phyloP scores from a whole-genome alignment of 2,113 vertebrate genomes.

The Aphelocoma coerulescens region DNA sequence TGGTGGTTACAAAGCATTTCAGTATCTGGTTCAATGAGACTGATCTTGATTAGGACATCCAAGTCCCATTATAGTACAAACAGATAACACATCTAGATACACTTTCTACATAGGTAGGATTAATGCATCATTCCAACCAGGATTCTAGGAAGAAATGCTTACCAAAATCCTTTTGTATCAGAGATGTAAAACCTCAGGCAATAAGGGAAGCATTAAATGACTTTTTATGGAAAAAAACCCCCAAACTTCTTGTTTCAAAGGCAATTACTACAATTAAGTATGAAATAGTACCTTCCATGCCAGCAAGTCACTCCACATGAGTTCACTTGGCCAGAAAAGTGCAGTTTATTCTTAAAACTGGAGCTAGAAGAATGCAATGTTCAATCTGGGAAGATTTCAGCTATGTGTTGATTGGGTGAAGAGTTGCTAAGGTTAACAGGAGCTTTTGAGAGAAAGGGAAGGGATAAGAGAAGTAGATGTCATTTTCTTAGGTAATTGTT shows the following conservation, averaged over 20 bases:
- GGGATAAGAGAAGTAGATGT: neutral
- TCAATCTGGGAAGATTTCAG: neutral
- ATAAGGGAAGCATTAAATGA: neutral
- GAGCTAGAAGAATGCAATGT: neutral
- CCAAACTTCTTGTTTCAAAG: neutral
- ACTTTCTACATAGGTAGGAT: neutral
- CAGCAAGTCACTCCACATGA: neutral
- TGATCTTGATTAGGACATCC: neutral
- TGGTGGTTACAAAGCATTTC: neutral
- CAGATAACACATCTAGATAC: neutral
- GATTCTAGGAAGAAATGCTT: neutral
- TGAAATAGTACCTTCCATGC: neutral
- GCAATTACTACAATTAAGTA: neutral
- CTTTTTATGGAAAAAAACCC: neutral
- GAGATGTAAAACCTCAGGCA: neutral
- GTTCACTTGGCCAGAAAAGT: neutral
- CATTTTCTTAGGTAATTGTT: neutral
- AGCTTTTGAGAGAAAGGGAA: neutral
- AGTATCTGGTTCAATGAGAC: neutral
- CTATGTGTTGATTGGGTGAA: neutral
- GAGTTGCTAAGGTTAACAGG: neutral
- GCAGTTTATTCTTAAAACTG: neutral
- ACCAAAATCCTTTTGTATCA: neutral
- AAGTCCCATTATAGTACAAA: neutral
- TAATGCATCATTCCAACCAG: neutral